Base-by-base conservation (phyloP, 2,113 vertebrate genomes). In the Sardina pilchardus region DNA sequence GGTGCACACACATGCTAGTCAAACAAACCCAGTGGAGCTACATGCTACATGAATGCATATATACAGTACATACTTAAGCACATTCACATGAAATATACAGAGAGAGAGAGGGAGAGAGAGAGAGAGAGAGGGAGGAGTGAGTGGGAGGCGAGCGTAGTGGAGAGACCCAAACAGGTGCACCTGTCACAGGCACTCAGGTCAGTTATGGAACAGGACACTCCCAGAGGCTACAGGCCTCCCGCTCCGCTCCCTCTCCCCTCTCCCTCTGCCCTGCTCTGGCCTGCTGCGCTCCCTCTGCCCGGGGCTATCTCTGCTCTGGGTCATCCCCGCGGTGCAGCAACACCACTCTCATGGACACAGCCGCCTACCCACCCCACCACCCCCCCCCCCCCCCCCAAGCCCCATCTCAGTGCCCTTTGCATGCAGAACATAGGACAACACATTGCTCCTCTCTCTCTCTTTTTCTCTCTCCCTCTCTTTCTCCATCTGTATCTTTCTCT, bases 121-220 rank as follows among this genome's bases (percentile, higher is more conserved):
- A 42, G 39, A 42, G 39, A 42, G 39, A 42, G 39, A 42, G 39
- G 4, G 39, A 39, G n/a, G n/a, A n/a, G n/a, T n/a, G 8, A 34
- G 50, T 56, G 26, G 26, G 26, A 34, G 67, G 30, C 2, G 12
- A 36, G 30, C 30, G 9, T 75, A 30, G 19, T 24, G 53, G 12
- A 85, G 39, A 42, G 34, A 43, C 0, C 53, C 6, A 26, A 82
- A 82, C 39, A 34, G 81, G 78, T 30, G 45, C 36, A 45, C 30
- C 85, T 85, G 81, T 85, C 81, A 85, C 42, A 36, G 26, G 21
- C 26, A 63, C 81, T 67, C 56, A 16, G 48, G 39, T 82, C 59
- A 47, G 45, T 45, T 26, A 85, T 59, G 44, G 43, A 30, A 53
- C 39, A 36, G 30, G 67, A 30, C 26, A 63, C 45, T 86, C 63